A percentile compares a stretch with the other conserved stretches of the same genome.
phyloP scores from a whole-genome alignment of 2,888 invertebrate genomes.

The Agriopis aurantiaria region DNA sequence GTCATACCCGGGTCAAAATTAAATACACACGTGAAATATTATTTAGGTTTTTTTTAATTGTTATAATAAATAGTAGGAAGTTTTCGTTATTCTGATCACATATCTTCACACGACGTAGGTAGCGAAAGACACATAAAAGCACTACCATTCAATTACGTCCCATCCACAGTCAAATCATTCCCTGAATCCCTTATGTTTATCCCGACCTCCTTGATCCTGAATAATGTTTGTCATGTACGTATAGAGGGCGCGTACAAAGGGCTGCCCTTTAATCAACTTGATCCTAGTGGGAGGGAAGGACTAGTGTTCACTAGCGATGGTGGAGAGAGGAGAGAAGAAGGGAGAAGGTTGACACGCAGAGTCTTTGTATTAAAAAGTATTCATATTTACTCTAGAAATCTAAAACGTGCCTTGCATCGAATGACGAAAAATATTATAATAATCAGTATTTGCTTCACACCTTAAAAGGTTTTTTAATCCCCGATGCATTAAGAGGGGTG shows the following conservation, averaged over 20 bases:
- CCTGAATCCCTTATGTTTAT: conserved; percentile 38
- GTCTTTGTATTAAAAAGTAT: neutral
- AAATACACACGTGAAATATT: too few relatives aligned
- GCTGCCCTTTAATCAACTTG: conserved; percentile 47
- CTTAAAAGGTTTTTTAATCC: too few relatives aligned
- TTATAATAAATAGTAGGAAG: too few relatives aligned
- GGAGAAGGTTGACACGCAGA: neutral
- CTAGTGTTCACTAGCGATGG: neutral
- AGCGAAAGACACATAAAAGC: conserved; percentile 26
- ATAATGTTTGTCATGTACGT: conserved; percentile 45
- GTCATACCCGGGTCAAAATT: too few relatives aligned
- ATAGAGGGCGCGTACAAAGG: conserved; percentile 38
- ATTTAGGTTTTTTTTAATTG: too few relatives aligned
- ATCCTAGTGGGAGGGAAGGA: conserved; percentile 35
- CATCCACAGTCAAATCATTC: conserved; percentile 35
- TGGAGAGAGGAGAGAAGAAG: neutral
- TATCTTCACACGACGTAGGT: conserved; percentile 10
- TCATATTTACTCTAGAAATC: too few relatives aligned
- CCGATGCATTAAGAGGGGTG: too few relatives aligned
- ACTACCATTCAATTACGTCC: conserved; percentile 32
- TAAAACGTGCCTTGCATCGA: too few relatives aligned
- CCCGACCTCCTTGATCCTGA: conserved; percentile 42
- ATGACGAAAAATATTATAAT: too few relatives aligned
- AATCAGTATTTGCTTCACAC: too few relatives aligned
- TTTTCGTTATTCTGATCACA: neutral